Conservation (phyloP, 2,113 vertebrate genomes). For the Pedionomus torquatus region DNA sequence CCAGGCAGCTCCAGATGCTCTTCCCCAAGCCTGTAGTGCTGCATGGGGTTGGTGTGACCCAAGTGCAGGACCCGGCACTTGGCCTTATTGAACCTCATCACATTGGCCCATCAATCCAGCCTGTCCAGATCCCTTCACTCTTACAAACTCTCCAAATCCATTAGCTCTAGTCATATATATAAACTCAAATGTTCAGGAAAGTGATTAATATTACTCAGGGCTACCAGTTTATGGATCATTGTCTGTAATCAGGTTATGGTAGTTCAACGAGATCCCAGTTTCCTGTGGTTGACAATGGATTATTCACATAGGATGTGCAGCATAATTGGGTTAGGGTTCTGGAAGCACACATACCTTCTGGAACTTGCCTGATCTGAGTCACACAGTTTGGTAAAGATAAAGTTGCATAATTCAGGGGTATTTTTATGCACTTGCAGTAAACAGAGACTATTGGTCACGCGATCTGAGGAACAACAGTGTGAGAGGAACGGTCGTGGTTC, state of each 20-base stretch:
- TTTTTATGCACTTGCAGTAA: not conserved
- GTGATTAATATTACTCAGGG: slow-evolving; percentile 11
- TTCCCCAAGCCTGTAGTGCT: no score
- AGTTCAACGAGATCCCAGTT: not conserved
- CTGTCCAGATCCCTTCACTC: no score
- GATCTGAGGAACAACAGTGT: not conserved
- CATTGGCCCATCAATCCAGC: no score
- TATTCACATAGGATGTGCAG: not conserved
- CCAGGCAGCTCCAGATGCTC: no score
- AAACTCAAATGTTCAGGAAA: not conserved
- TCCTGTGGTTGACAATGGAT: slow-evolving; percentile 44
- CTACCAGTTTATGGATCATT: not conserved
- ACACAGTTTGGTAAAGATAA: not conserved
- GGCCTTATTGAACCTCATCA: no score
- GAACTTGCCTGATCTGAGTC: not conserved
- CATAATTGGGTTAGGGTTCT: not conserved
- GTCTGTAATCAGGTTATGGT: not conserved
- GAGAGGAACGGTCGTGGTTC: not conserved
- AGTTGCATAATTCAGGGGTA: not conserved
- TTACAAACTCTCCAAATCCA: not conserved
- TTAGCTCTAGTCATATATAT: not conserved
- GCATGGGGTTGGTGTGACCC: no score
- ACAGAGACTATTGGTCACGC: not conserved
- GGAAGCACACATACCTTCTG: slow-evolving; percentile 1
- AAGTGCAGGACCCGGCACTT: no score